phyloP scores from a whole-genome alignment of 2,888 invertebrate species.

The Nephrotoma flavescens region DNA sequence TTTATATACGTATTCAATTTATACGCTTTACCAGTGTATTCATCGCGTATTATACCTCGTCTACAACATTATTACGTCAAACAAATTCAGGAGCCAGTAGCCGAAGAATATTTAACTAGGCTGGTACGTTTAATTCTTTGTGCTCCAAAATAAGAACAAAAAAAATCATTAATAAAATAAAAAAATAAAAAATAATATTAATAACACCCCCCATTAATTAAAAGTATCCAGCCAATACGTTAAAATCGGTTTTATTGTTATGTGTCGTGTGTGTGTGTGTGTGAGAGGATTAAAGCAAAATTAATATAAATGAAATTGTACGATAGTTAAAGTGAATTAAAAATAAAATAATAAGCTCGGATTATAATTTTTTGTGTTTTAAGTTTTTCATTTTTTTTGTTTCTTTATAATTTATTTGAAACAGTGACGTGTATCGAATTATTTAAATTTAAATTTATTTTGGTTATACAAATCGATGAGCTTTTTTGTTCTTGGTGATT shows the following conservation, averaged over 20 bases:
- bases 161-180: neutral
- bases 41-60: neutral
- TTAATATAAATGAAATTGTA: neutral
- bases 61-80: neutral
- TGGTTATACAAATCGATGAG: neutral
- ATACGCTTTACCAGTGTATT: neutral
- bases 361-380: neutral
- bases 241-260: neutral
- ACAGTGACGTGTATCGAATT: neutral
- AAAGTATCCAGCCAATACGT: neutral
- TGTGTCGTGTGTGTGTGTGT: neutral
- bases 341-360: neutral
- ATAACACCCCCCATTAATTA: neutral
- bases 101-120: neutral
- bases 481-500: neutral
- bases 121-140: neutral
- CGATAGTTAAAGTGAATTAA: neutral
- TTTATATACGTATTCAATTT: neutral
- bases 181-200: neutral
- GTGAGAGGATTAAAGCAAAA: neutral
- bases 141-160: neutral
- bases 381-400: neutral
- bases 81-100: neutral
- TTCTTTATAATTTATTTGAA: neutral
- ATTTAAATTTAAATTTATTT: neutral